Evolutionary conservation across 2,113 vertebrate genomes (phyloP).

Genomic region (Panthera uncia): DNA sequence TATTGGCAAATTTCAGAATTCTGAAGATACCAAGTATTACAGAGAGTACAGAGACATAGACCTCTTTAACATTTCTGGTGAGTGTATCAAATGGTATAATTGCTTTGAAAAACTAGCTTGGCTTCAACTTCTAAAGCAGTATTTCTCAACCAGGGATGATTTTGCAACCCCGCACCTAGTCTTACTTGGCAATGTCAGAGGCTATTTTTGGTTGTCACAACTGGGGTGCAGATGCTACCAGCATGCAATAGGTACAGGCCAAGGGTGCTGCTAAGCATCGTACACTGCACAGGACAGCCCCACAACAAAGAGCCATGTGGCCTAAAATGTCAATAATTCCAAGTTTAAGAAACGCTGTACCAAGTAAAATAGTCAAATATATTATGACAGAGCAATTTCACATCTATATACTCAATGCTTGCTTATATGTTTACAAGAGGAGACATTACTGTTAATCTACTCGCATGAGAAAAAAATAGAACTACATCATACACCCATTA

Average conservation of each 20-base stretch:
- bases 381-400: background rate
- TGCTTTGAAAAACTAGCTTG: background rate
- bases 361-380: background rate
- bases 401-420: background rate
- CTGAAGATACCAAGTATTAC: background rate
- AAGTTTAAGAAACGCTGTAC: background rate
- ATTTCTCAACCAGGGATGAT: background rate
- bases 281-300: background rate
- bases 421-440: background rate
- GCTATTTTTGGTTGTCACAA: background rate
- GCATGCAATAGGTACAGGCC: no score
- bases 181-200: background rate
- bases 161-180: rapidly evolving
- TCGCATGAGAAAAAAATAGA: background rate
- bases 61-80: background rate
- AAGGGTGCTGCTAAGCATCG: background rate
- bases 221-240: no score
- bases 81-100: background rate
- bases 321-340: background rate
- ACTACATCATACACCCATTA: background rate
- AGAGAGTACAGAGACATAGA: background rate
- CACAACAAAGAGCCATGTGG: background rate
- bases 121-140: background rate
- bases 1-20: background rate
- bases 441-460: background rate